Conservation (phyloP, 2,113 vertebrate species). For the cattle (Bos taurus) region ARS-UCD2.0 NC_037338.1:101247501-101248000, state of each 20-base stretch:
- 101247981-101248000: fast-evolving
- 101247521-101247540: no score
- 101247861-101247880: fast-evolving
- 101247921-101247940: not conserved
- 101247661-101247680: constrained; percentile 45
- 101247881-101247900: fast-evolving
- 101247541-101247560: fast-evolving
- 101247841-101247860: fast-evolving
- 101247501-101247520: no score
- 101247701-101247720: constrained; percentile 76
- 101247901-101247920: no score
- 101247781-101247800: fast-evolving
- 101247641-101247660: constrained; percentile 84
- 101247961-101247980: fast-evolving
- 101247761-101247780: fast-evolving
- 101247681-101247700: constrained; percentile 37
- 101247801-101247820: fast-evolving
- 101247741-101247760: not conserved
- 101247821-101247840: fast-evolving
- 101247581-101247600: constrained; percentile 45
- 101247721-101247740: constrained; percentile 64
- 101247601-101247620: constrained; percentile 88
- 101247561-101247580: not conserved
- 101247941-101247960: not conserved
- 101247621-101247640: constrained; percentile 73